These are phyloP conservation scores for Boloria euphrosyne DNA, from an alignment of 2,888 invertebrate species.

Conservation along the genomic window DNA sequence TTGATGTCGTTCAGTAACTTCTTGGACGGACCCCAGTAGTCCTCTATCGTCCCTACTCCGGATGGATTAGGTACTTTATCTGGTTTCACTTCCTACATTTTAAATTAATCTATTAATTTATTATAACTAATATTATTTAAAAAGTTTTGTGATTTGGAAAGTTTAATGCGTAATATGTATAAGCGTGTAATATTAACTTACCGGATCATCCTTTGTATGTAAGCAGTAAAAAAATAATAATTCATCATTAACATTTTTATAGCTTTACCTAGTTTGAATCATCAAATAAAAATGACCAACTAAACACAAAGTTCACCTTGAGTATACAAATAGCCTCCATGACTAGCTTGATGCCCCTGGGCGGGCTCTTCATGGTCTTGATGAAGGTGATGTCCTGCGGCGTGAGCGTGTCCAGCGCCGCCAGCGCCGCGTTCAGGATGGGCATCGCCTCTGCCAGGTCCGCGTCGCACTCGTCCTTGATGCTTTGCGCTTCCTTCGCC, in stretches of 20 bases:
- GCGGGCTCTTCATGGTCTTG: constrained; percentile 98
- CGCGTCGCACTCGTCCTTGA: constrained; percentile 96
- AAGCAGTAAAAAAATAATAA: constrained; percentile 33
- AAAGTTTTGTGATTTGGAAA: neutral
- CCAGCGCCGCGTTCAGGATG: constrained; percentile 91
- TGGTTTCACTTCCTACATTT: constrained; percentile 89
- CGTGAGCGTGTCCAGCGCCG: constrained; percentile 94
- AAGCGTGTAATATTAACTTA: constrained; percentile 50
- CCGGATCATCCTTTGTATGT: constrained; percentile 60
- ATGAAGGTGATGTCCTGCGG: constrained; percentile 95
- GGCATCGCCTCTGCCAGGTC: constrained; percentile 96
- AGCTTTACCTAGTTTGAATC: too few species aligned
- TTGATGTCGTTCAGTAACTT: constrained; percentile 94
- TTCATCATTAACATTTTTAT: neutral
- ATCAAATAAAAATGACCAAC: neutral
- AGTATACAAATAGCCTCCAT: constrained; percentile 98
- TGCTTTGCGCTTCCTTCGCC: constrained; percentile 89
- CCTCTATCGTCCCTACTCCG: constrained; percentile 92
- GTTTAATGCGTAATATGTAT: neutral
- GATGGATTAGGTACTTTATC: constrained; percentile 92
- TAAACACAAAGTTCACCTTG: constrained; percentile 81
- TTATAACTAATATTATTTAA: neutral
- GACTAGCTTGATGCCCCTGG: constrained; percentile 92
- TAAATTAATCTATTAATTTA: neutral
- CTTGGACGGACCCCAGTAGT: constrained; percentile 96